Evolutionary conservation across 2,797 vertebrate genomes (phyloP).

Genomic region (Thamnophis elegans): DNA sequence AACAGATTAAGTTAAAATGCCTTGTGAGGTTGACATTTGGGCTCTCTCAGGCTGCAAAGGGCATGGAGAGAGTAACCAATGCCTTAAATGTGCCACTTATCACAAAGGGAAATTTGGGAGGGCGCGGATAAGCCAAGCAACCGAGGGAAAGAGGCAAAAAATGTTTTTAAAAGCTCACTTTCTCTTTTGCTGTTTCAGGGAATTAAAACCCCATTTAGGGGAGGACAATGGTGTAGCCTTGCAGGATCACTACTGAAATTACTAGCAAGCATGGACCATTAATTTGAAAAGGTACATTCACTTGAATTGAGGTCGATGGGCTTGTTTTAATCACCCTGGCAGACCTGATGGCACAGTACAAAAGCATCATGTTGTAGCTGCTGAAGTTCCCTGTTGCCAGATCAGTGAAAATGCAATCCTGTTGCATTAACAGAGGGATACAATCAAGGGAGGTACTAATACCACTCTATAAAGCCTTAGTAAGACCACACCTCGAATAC

Average conservation of each 20-base stretch:
- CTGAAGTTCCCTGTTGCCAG: neutral
- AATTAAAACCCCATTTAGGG: neutral
- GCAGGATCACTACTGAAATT: neutral
- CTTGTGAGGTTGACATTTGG: neutral
- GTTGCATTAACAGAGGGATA: too few species aligned
- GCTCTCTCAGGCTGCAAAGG: neutral
- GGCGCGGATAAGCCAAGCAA: neutral
- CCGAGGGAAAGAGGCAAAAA: neutral
- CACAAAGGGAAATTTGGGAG: neutral
- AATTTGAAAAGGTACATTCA: neutral
- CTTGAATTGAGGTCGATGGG: neutral
- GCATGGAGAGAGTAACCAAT: neutral
- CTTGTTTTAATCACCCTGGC: rapidly evolving
- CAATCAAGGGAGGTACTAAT: too few species aligned
- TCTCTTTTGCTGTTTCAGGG: neutral
- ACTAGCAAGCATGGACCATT: neutral
- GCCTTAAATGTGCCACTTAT: neutral
- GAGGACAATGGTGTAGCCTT: neutral
- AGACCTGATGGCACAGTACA: neutral
- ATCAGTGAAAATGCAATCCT: neutral
- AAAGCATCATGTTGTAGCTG: neutral
- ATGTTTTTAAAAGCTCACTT: neutral
- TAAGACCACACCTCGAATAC: too few species aligned
- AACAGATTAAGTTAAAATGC: neutral
- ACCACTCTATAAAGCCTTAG: too few species aligned